Base-by-base conservation (phyloP, 2,113 vertebrate genomes). In the Cavia aperea region DNA sequence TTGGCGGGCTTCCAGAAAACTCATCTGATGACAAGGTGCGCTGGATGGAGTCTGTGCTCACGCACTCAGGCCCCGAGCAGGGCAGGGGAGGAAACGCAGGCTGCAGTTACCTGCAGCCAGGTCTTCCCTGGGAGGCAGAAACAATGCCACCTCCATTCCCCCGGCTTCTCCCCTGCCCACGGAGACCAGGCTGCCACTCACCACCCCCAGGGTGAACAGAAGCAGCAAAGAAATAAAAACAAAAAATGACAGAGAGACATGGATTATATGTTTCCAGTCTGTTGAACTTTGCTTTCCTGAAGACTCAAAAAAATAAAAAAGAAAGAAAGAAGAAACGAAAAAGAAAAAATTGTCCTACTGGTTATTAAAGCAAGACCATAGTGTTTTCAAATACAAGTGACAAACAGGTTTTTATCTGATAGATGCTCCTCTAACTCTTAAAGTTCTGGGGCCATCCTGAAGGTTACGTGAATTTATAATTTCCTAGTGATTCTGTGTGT, bases 241-340 rank as follows among this genome's bases (percentile, higher is more conserved):
- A 56, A 86, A 93, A 78, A 89, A 60, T 21, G 49, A 91, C 93
- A 89, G 12, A 62, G 93, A 84, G 93, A 95, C 97, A 96, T 83
- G 93, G 96, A 95, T 96, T 97, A 93, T 97, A 78, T 0, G 96
- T 98, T 98, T 96, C 96, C 94, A 97, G 92, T 96, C 97, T 96
- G 90, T 92, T 78, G 89, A 92, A 66, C 85, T 89, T 93, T 95
- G 92, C 84, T 96, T 97, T 96, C 93, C 92, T 63, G n/a, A 29
- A n/a, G 5, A 39, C 39, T 39, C 23, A 70, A 95, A 93, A 95
- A 88, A 95, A 77, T 19, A 58, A 19, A 6, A 58, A 58, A 58
- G 18, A 66, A 33, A 66, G 65, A 70, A 36, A 70, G 15, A 68
- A 18, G n/a, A 12, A 68, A 33, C 6, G 15, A 70, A 16, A 70